Base-by-base conservation (phyloP, 92 coral and sea anemone genomes). In the Scolanthus callimorphus region DNA sequence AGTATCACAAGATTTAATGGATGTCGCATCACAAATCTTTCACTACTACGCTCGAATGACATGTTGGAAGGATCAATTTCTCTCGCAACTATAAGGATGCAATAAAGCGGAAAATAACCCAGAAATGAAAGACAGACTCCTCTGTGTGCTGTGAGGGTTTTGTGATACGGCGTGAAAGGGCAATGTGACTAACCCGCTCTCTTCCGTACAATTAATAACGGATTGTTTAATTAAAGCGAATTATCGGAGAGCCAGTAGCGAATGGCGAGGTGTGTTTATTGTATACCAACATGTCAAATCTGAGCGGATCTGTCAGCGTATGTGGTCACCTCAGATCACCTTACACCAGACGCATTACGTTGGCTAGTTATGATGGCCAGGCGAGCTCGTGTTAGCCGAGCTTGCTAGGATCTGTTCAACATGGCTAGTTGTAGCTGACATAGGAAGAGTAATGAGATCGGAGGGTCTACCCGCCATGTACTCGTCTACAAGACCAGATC, bases 201-300 rank as follows among this genome's bases (percentile, higher is more conserved):
- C 13, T 10, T 20, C 20, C 29, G 51, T 60, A 38, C 61, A 58
- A 52, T 79, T 60, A 72, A 60, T 80, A 65, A 66, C 22, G 43
- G 38, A 12, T 54, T 73, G 81, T 73, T 80, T 73, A 72, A 65
- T 59, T 65, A 67, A 49, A 20, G 47, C 49, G 31, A 44, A 69
- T 69, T 71, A 57, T 63, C 80, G 28, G 39, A 73, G 50, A 70
- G 56, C 27, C 59, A 70, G 31, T 27, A 55, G 21, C 77, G 77
- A 54, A 73, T 73, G 47, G 48, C 11, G 21, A 30, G 45, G 46
- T 4, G 39, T 63, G 49, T 63, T 49, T 46, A 46, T 46, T 9
- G 22, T 46, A 46, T 46, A 46, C 8, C 52, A 19, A 20, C 52
- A 46, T 46, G 52, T 46, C 52, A 46, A 46, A 41, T 28, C 65